Evolutionary conservation across 2,888 invertebrate genomes (phyloP).

Genomic region (Chydorus sphaericus): DNA sequence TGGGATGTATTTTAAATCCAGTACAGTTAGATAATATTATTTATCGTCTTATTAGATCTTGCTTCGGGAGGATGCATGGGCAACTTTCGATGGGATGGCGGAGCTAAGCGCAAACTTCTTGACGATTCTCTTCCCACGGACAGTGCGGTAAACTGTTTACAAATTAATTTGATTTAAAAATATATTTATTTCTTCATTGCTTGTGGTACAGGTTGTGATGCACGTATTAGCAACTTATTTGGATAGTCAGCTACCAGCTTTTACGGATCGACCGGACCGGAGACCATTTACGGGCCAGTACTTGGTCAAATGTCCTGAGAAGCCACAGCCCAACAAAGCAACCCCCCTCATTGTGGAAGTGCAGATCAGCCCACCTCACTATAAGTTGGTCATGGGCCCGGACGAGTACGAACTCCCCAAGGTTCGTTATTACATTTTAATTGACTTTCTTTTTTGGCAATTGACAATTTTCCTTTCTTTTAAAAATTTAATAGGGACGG

Average conservation of each 20-base stretch:
- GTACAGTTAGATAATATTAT: background rate
- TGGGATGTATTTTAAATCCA: too few relatives aligned
- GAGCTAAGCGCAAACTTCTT: conserved; percentile 65
- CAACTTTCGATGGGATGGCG: conserved; percentile 75
- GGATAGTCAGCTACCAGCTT: conserved; percentile 56
- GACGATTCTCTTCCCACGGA: conserved; percentile 72
- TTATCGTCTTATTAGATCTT: conserved; percentile 38
- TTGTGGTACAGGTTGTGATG: conserved; percentile 49
- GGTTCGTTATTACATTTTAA: conserved; percentile 29
- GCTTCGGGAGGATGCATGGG: conserved; percentile 74
- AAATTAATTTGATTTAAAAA: conserved; percentile 14
- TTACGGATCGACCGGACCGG: conserved; percentile 46
- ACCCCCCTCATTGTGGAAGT: conserved; percentile 47
- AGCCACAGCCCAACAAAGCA: conserved; percentile 32
- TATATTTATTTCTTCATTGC: conserved; percentile 18
- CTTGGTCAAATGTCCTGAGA: conserved; percentile 27
- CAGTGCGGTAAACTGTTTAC: conserved; percentile 43
- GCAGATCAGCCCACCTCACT: conserved; percentile 51
- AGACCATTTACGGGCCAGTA: conserved; percentile 36
- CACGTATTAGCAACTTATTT: conserved; percentile 72
- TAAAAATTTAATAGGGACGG: conserved; percentile 47
- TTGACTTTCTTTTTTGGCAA: background rate
- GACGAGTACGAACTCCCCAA: conserved; percentile 50
- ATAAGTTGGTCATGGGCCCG: conserved; percentile 47
- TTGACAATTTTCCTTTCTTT: background rate